Conservation (phyloP, 2,888 invertebrate species). For the Pyralis farinalis region DNA sequence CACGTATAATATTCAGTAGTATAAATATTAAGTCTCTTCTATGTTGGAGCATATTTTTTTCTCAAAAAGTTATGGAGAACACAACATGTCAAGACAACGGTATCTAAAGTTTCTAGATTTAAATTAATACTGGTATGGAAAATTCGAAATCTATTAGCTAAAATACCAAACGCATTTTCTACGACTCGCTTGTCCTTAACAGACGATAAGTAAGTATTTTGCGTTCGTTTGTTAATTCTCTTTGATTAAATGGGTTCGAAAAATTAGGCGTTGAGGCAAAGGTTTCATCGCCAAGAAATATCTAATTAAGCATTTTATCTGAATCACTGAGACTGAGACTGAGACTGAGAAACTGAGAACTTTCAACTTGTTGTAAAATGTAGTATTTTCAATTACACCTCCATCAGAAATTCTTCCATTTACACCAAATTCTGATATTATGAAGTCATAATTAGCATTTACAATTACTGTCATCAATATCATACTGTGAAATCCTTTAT, state of each 20-base stretch:
- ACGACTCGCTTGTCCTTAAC: constrained; percentile 14
- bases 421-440: too few relatives aligned
- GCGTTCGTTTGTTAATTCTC: too few relatives aligned
- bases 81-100: constrained; percentile 14
- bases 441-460: constrained; percentile 1
- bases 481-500: constrained; percentile 5
- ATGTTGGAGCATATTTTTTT: constrained; percentile 2
- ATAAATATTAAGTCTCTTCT: too few relatives aligned
- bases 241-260: too few relatives aligned
- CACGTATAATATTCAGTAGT: too few relatives aligned
- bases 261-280: constrained; percentile 14
- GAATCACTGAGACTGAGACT: constrained; percentile 13
- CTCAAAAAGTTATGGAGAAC: constrained; percentile 13
- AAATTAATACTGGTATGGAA: constrained; percentile 12
- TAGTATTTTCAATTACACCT: constrained; percentile 2
- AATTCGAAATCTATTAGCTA: constrained; percentile 18
- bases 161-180: too few relatives aligned
- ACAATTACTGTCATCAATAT: constrained; percentile 2
- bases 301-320: constrained; percentile 11
- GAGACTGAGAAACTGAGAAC: constrained; percentile 12
- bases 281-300: constrained; percentile 14
- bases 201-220: too few relatives aligned
- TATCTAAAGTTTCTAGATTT: constrained; percentile 8
- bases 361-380: constrained; percentile 12
- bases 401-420: too few relatives aligned